Percentiles rank a stretch among this genome's conserved stretches.
Conservation (phyloP, 2,113 vertebrate genomes). For the Promerops cafer region DNA sequence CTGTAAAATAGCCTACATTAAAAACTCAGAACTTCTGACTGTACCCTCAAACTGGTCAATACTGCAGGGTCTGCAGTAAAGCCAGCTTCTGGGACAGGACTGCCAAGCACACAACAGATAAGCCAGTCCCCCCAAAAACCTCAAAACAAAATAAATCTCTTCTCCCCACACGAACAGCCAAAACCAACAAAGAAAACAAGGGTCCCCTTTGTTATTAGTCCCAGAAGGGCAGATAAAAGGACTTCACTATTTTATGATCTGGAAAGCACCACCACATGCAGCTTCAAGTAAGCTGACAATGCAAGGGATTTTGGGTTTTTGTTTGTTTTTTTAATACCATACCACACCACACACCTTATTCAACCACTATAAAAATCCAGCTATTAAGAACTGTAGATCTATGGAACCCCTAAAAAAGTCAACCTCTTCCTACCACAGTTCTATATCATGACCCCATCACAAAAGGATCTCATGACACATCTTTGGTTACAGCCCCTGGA, state of each 20-base stretch:
- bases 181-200: background rate
- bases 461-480: background rate
- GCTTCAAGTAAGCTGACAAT: background rate
- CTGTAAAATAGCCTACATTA: background rate
- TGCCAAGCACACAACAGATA: background rate
- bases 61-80: background rate
- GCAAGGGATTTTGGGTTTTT: background rate
- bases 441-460: background rate
- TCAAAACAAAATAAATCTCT: background rate
- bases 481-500: background rate
- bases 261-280: background rate
- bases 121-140: accelerated
- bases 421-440: background rate
- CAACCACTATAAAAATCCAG: background rate
- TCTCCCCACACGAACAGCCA: background rate
- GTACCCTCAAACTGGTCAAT: background rate
- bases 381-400: background rate
- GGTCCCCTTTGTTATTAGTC: background rate
- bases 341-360: background rate
- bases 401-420: background rate
- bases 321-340: background rate
- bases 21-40: background rate
- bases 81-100: background rate
- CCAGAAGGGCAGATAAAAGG: background rate
- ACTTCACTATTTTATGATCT: background rate